Base-by-base conservation (phyloP, 2,113 vertebrate species). In the Nanorana parkeri region DNA sequence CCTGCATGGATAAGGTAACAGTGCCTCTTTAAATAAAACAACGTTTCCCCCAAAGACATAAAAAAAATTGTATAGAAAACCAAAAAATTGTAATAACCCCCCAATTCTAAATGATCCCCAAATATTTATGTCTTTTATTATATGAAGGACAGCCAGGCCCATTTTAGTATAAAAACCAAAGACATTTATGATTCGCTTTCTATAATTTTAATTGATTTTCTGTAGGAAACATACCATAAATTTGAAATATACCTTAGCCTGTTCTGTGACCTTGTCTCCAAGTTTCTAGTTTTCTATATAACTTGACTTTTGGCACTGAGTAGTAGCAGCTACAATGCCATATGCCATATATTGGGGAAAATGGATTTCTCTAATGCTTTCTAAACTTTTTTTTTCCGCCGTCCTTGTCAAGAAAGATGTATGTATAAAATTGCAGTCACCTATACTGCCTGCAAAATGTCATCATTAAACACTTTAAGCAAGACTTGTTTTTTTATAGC, bases 131-230 rank as follows among this genome's bases (percentile, higher is more conserved):
- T 26, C 47, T 54, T 36, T 67, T 36, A n/a, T 51, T 17, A 58
- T 16, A n/a, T 20, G 69, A 74, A 81, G 69, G 69, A 63, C 80
- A 36, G 26, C 63, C 80, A 81, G 80, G 72, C 74, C 36, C 64
- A 61, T 74, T 75, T 81, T 19, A 21, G n/a, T 11, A 11, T 21
- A 71, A 72, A 74, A 61, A 41, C 26, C 51, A 15, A 15, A 64
- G 60, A 47, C 80, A 16, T 74, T 81, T 74, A 74, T 74, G 61
- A 67, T 66, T 81, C 68, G 58, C 69, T 75, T 81, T 81, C 80
- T 81, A 73, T 74, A 74, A 81, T 81, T 81, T 81, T 74, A 74
- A 81, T 81, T 75, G 69, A 75, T 81, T 81, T 81, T 74, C 69
- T 81, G 80, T 81, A 75, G 80, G 69, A 81, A 81, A 74, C 69